Conservation (phyloP, 2,888 invertebrate genomes). For the Caenorhabditis uteleia region DNA sequence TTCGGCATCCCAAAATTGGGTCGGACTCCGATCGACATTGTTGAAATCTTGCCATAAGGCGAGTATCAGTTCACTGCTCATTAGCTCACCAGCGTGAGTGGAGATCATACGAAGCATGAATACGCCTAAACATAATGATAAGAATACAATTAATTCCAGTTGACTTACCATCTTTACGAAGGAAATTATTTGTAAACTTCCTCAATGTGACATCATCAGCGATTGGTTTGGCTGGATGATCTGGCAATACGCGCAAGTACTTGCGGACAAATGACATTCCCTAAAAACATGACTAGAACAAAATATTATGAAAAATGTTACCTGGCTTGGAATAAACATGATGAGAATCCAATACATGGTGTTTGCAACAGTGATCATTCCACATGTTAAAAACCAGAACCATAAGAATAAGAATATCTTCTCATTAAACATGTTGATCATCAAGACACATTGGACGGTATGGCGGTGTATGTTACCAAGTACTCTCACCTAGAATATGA, state of each 20-base stretch:
- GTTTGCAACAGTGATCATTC: conserved; percentile 68
- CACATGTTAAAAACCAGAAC: conserved; percentile 70
- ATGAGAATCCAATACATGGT: conserved; percentile 68
- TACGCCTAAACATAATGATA: conserved; percentile 22
- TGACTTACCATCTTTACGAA: conserved; percentile 61
- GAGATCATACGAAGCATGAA: conserved; percentile 70
- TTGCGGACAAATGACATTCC: conserved; percentile 69
- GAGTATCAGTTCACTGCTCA: conserved; percentile 68
- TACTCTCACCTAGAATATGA: conserved; percentile 67
- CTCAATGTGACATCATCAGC: conserved; percentile 68
- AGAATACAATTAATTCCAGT: not conserved
- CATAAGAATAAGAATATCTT: conserved; percentile 62
- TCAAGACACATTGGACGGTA: conserved; percentile 69
- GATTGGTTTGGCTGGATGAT: conserved; percentile 68
- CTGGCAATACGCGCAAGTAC: conserved; percentile 68
- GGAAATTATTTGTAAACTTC: conserved; percentile 69
- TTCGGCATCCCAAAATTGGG: conserved; percentile 69
- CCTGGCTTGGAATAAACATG: conserved; percentile 69
- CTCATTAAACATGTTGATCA: conserved; percentile 70
- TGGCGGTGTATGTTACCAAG: conserved; percentile 69
- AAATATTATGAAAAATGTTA: too few relatives aligned
- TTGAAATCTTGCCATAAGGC: conserved; percentile 70
- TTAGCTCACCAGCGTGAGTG: conserved; percentile 69
- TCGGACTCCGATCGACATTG: conserved; percentile 68
- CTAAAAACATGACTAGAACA: conserved; percentile 22